These are phyloP conservation scores for Sardinella longiceps DNA, from an alignment of 2,797 vertebrate species.

Conservation along the genomic window DNA sequence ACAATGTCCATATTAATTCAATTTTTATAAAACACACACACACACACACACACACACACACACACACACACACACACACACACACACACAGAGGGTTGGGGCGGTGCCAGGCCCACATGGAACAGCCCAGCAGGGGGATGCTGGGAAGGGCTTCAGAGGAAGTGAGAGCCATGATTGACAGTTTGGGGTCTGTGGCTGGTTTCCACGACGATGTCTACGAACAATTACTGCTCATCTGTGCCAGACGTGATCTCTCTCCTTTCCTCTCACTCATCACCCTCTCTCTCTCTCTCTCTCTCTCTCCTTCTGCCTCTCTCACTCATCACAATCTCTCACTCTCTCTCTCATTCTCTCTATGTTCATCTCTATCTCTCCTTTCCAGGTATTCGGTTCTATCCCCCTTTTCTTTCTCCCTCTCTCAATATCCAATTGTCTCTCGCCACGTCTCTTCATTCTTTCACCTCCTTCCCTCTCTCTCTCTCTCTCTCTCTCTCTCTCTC, in stretches of 20 bases:
- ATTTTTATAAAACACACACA: too few species aligned
- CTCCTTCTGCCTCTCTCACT: background rate
- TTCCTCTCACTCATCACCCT: constrained; percentile 16
- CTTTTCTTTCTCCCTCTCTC: constrained; percentile 35
- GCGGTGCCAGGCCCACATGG: constrained; percentile 53
- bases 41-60: constrained; percentile 55
- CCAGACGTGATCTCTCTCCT: constrained; percentile 57
- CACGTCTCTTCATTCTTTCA: background rate
- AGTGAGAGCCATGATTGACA: constrained; percentile 66
- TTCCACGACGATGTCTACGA: constrained; percentile 71
- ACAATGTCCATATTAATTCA: too few species aligned
- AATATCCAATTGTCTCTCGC: background rate
- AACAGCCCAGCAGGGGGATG: constrained; percentile 40
- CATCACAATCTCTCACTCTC: background rate
- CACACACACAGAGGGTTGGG: constrained; percentile 53
- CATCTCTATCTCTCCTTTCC: background rate
- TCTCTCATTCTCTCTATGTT: background rate
- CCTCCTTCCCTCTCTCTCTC: background rate
- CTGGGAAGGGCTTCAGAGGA: constrained; percentile 50
- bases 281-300: constrained; percentile 34
- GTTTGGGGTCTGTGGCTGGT: constrained; percentile 72
- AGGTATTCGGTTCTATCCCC: background rate
- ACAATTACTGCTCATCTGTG: constrained; percentile 65
- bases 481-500: background rate
- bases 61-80: constrained; percentile 57